These are phyloP conservation scores for Zoanthus sansibaricus DNA, from an alignment of 92 coral and sea anemone species.

Conservation along the genomic window DNA sequence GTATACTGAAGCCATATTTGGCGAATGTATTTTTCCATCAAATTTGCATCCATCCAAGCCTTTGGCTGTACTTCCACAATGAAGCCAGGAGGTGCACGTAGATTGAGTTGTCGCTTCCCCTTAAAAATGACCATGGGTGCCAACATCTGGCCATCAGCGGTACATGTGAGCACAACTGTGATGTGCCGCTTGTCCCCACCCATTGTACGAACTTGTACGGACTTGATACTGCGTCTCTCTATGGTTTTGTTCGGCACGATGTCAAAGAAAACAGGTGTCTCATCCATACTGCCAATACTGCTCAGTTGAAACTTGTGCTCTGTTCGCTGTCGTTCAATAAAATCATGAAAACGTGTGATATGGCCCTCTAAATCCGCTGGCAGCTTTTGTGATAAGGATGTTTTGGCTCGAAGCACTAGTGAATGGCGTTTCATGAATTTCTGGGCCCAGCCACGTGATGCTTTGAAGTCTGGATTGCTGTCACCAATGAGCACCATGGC, in stretches of 20 bases:
- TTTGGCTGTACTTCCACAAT: constrained; percentile 20
- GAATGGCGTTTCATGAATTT: constrained; percentile 27
- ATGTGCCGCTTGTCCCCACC: constrained; percentile 6
- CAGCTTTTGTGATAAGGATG: constrained; percentile 11
- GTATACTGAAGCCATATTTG: constrained; percentile 10
- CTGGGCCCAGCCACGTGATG: constrained; percentile 29
- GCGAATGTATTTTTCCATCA: constrained; percentile 5
- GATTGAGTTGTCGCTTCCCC: constrained; percentile 16
- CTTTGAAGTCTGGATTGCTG: constrained; percentile 21
- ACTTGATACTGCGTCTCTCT: too few species aligned
- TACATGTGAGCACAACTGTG: constrained; percentile 27
- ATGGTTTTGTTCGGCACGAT: not conserved
- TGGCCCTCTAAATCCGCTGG: constrained; percentile 11
- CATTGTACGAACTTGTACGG: not conserved
- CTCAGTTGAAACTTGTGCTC: not conserved
- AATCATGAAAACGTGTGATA: not conserved
- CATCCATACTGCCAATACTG: constrained; percentile 5
- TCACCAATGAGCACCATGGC: constrained; percentile 17
- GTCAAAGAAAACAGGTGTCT: not conserved
- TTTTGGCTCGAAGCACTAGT: constrained; percentile 8
- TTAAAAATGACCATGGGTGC: constrained; percentile 33
- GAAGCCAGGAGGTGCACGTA: constrained; percentile 9
- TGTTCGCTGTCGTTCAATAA: not conserved
- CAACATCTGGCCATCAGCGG: constrained; percentile 25
- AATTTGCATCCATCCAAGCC: constrained; percentile 22